phyloP scores from a whole-genome alignment of 1,140 invertebrate genomes.

The Drosophila nannoptera region DNA sequence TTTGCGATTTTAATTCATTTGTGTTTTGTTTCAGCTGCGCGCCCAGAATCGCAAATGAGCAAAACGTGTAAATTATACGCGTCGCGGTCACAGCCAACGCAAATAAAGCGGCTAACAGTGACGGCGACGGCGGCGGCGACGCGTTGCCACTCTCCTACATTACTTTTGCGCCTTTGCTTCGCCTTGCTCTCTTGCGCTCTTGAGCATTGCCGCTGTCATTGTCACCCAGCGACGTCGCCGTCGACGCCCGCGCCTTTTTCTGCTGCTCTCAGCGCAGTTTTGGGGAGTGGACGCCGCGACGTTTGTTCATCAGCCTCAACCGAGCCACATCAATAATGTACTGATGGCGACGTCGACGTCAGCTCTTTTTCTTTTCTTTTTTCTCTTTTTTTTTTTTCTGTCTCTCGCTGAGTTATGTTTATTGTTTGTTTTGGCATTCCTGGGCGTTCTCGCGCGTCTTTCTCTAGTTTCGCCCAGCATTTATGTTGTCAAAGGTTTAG shows the following conservation, averaged over 20 bases:
- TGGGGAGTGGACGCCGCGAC: slow-evolving; percentile 34
- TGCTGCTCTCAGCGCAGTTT: slow-evolving; percentile 1
- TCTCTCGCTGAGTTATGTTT: slow-evolving; percentile 42
- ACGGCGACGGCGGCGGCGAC: not conserved
- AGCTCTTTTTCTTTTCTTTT: slow-evolving; percentile 40
- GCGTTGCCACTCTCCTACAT: slow-evolving; percentile 27
- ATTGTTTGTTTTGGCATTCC: slow-evolving; percentile 54
- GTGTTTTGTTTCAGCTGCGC: slow-evolving; percentile 65
- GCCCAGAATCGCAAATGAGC: slow-evolving; percentile 77
- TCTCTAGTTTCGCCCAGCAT: not conserved
- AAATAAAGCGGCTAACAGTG: slow-evolving; percentile 47
- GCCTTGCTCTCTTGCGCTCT: slow-evolving; percentile 13
- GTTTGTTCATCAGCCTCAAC: slow-evolving; percentile 51
- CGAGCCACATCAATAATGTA: slow-evolving; percentile 47
- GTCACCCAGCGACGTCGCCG: slow-evolving; percentile 36
- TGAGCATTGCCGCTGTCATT: slow-evolving; percentile 25
- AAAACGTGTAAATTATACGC: slow-evolving; percentile 78
- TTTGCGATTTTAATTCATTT: slow-evolving; percentile 65
- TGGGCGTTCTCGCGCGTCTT: slow-evolving; percentile 21
- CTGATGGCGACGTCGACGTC: slow-evolving; percentile 12
- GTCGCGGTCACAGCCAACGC: slow-evolving; percentile 74
- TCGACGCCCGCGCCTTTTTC: slow-evolving; percentile 34
- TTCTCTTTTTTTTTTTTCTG: slow-evolving; percentile 36
- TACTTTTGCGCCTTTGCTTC: slow-evolving; percentile 10
- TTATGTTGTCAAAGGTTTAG: slow-evolving; percentile 21